Conservation (phyloP, 2,888 invertebrate species). For the Ligdia adustata region DNA sequence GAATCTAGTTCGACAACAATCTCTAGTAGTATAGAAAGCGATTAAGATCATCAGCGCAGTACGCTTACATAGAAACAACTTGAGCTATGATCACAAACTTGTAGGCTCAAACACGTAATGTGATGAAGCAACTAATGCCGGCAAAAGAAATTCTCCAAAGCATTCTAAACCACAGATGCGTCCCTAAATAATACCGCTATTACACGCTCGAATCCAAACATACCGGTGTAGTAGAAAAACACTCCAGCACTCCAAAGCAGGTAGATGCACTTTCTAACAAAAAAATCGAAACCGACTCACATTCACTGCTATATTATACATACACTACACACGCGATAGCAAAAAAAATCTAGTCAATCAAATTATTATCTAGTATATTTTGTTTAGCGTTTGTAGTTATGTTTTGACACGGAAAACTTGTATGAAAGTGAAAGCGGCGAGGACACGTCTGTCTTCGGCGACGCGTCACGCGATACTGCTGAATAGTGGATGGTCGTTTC, state of each 20-base stretch:
- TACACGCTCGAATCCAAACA: conserved; percentile 52
- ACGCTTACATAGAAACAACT: background rate
- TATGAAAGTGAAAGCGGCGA: conserved; percentile 19
- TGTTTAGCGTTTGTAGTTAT: conserved; percentile 35
- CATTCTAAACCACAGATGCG: conserved; percentile 37
- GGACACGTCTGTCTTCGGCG: conserved; percentile 45
- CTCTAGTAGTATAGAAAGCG: background rate
- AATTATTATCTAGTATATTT: conserved; percentile 5
- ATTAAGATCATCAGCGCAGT: background rate
- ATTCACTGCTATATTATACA: conserved; percentile 33
- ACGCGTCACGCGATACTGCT: conserved; percentile 60
- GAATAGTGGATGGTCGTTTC: conserved; percentile 23
- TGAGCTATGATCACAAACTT: too few relatives aligned
- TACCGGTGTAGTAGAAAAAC: conserved; percentile 69
- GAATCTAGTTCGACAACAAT: background rate
- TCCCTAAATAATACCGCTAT: conserved; percentile 61
- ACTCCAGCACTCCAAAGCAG: conserved; percentile 60
- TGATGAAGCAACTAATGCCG: background rate
- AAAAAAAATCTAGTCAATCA: conserved; percentile 16
- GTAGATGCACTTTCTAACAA: conserved; percentile 61
- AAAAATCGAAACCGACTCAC: conserved; percentile 43
- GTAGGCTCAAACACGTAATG: too few relatives aligned
- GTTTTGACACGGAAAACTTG: conserved; percentile 34
- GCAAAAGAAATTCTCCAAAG: conserved; percentile 11
- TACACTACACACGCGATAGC: conserved; percentile 40